phyloP scores from a whole-genome alignment of 1,140 invertebrate species.

The Procambarus clarkii region DNA sequence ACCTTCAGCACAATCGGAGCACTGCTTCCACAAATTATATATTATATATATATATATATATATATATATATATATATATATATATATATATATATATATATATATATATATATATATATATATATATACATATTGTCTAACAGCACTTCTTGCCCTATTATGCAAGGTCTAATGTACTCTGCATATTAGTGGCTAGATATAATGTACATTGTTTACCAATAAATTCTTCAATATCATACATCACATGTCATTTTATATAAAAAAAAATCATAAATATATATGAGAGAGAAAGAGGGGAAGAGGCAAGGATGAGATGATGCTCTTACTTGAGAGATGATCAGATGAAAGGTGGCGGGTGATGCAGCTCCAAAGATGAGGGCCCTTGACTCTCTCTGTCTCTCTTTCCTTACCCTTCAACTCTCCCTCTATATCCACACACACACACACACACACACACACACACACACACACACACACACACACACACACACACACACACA shows the following conservation, averaged over 20 bases:
- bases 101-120: not conserved
- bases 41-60: not conserved
- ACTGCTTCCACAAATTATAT: not conserved
- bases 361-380: not conserved
- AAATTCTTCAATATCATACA: no score
- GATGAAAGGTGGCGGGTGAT: not conserved
- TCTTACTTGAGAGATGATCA: not conserved
- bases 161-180: no score
- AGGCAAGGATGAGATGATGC: not conserved
- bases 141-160: no score
- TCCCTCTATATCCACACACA: not conserved
- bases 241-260: not conserved
- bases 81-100: not conserved
- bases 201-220: no score
- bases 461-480: conserved; percentile 27
- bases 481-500: conserved; percentile 37
- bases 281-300: not conserved
- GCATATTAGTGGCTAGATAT: no score
- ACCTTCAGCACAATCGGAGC: no score
- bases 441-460: conserved; percentile 32
- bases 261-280: not conserved
- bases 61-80: not conserved
- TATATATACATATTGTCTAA: not conserved
- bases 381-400: no score
- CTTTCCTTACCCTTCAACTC: no score